Conservation (phyloP, 2,888 invertebrate genomes). For the Diplazon laetatorius region DNA sequence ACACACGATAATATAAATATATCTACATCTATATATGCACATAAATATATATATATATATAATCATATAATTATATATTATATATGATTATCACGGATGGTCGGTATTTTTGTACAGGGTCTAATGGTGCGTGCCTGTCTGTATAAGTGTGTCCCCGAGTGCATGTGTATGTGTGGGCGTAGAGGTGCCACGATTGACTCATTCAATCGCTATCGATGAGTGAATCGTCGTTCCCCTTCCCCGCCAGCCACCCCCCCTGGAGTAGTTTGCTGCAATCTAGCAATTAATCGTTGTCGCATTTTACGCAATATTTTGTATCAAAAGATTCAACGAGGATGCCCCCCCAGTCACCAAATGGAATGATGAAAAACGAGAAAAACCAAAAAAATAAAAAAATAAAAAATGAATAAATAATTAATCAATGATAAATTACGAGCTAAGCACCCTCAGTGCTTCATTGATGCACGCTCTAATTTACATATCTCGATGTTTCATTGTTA, state of each 20-base stretch:
- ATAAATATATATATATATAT: constrained; percentile 67
- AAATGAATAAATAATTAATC: not conserved
- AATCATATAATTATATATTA: constrained; percentile 67
- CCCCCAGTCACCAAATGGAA: constrained; percentile 58
- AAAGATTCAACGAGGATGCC: constrained; percentile 30
- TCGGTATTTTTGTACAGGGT: constrained; percentile 81
- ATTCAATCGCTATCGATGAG: constrained; percentile 76
- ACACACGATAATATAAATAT: constrained; percentile 28
- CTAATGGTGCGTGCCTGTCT: constrained; percentile 72
- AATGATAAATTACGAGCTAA: not conserved
- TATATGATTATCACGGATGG: constrained; percentile 72
- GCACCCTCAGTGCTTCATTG: constrained; percentile 52
- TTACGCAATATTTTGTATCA: constrained; percentile 3
- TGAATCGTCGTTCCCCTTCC: constrained; percentile 43
- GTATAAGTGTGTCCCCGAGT: constrained; percentile 37
- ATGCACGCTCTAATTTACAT: constrained; percentile 56
- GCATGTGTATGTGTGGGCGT: constrained; percentile 64
- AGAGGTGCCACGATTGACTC: constrained; percentile 63
- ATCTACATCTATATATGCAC: constrained; percentile 5
- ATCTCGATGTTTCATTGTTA: constrained; percentile 39
- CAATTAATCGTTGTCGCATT: constrained; percentile 19
- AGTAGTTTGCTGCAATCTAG: constrained; percentile 54
- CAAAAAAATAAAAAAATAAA: constrained; percentile 6
- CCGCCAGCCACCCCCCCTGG: constrained; percentile 67
- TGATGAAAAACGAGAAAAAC: too few species aligned